Conservation (phyloP, 2,113 vertebrate genomes). For the Gadus chalcogrammus region DNA sequence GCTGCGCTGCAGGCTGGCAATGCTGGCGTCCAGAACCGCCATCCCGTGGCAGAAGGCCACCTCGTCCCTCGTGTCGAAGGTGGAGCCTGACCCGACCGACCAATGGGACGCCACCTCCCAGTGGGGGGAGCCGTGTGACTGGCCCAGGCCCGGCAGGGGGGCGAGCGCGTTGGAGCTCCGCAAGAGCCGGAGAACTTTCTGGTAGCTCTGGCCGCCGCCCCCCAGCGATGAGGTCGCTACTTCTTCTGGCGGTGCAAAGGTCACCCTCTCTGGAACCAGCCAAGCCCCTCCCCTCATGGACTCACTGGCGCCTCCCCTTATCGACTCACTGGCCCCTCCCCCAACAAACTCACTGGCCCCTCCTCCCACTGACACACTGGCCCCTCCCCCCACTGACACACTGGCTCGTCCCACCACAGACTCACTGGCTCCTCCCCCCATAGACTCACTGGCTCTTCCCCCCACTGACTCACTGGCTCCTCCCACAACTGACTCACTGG, state of each 20-base stretch:
- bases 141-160: not conserved
- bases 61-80: slow-evolving; percentile 85
- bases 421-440: too few species aligned
- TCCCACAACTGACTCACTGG: not conserved
- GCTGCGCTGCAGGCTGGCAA: slow-evolving; percentile 84
- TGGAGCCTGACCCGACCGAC: slow-evolving; percentile 81
- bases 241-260: slow-evolving; percentile 73
- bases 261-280: slow-evolving; percentile 28
- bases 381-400: too few species aligned
- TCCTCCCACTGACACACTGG: too few species aligned
- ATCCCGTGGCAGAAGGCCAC: slow-evolving; percentile 84
- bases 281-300: not conserved
- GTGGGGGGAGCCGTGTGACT: slow-evolving; percentile 12
- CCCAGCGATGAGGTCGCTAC: slow-evolving; percentile 35
- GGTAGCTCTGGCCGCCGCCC: not conserved
- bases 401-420: too few species aligned
- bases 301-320: not conserved
- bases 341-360: too few species aligned
- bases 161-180: not conserved
- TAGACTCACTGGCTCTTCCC: too few species aligned
- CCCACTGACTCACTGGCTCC: not conserved
- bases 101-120: slow-evolving; percentile 75
- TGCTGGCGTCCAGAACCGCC: slow-evolving; percentile 88
- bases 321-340: too few species aligned
- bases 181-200: slow-evolving; percentile 7